Base-by-base conservation (phyloP, 2,888 invertebrate species). In the Phanerotoma sp. region DNA sequence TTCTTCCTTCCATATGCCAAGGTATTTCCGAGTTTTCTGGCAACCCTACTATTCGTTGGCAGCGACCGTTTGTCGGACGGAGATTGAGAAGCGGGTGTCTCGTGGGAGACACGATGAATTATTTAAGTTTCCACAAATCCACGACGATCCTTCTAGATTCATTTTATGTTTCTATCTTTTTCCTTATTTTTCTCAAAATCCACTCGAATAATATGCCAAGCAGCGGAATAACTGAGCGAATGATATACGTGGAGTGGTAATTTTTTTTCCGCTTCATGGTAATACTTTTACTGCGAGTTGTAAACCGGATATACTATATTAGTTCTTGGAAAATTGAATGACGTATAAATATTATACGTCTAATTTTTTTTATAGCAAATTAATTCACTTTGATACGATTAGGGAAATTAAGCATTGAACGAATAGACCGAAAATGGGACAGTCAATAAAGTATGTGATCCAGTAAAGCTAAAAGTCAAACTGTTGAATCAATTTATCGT, bases 101-200 rank as follows among this genome's bases (percentile, higher is more conserved):
- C 33, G 52, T 38, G 46, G 46, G 48, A 56, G 58, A 57, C 54
- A 57, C 58, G 60, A 62, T 63, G 63, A 63, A 63, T 63, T 62
- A 63, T 63, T 62, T 60, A 63, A 62, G 46, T 60, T 59, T 41
- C 55, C 56, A 44, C 35, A 51, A 58, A 55, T 51, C 54, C 55
- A 49, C 44, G 44, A 51, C 54, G 54, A 58, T 41, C 55, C 44
- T 49, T 54, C 44, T 54, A 42, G 38, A 41, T 45, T 41, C 22
- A 30, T 50, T 51, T 21, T 44, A 42, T 46, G 32, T 22, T 25
- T 51, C 54, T 51, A 55, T 51, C 41, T 37, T 7, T 40, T 32
- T 47, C 16, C 35, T 44, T 44, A 30, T 48, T 22, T 35, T 42
- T 30, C 22, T 22, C n/a, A 15, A 44, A 44, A n/a, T 46, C 58